Percentiles rank a stretch among this genome's conserved stretches.
phyloP scores from a whole-genome alignment of 1,140 invertebrate genomes.

The Ridgeia piscesae region DNA sequence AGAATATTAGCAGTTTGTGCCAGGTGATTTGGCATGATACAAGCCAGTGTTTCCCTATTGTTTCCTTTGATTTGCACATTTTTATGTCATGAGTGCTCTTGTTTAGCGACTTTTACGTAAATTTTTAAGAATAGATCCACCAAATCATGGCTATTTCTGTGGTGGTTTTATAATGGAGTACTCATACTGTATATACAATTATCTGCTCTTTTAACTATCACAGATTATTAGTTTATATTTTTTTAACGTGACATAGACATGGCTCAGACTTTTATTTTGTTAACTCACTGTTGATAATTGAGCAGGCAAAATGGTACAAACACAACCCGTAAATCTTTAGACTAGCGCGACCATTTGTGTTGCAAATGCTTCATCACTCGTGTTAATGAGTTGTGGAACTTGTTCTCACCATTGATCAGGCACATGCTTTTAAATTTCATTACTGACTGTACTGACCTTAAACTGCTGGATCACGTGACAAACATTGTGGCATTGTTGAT shows the following conservation, averaged over 20 bases:
- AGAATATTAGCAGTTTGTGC: not conserved
- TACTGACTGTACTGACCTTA: not conserved
- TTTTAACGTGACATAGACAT: not conserved
- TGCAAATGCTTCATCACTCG: not conserved
- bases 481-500: not conserved
- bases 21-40: not conserved
- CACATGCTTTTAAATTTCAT: not conserved
- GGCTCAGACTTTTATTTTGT: not conserved
- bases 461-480: not conserved
- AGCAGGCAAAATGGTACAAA: not conserved
- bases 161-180: not conserved
- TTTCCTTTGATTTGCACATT: not conserved
- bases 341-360: not conserved
- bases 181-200: not conserved
- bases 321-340: not conserved
- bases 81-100: not conserved
- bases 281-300: not conserved
- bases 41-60: not conserved
- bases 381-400: not conserved
- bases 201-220: not conserved
- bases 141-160: not conserved
- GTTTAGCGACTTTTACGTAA: not conserved
- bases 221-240: not conserved
- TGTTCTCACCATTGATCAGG: not conserved
- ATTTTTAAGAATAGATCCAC: not conserved